Percentiles rank a stretch among this genome's conserved stretches.
Conservation (phyloP, 2,797 vertebrate species). For the Anableps anableps region DNA sequence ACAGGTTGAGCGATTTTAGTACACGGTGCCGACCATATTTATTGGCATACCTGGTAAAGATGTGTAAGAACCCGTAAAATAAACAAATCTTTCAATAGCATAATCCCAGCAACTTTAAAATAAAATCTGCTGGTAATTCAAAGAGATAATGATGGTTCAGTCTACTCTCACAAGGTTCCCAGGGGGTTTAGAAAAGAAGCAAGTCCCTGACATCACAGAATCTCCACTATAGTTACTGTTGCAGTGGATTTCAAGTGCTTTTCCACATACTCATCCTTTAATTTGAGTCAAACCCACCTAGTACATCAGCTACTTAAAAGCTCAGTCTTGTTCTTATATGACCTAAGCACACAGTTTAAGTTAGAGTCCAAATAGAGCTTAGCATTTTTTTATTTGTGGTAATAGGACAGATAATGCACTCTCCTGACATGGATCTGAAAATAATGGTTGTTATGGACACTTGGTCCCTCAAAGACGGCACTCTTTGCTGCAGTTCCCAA, state of each 20-base stretch:
- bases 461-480: background rate
- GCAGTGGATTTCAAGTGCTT: background rate
- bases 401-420: background rate
- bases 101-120: background rate
- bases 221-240: background rate
- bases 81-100: background rate
- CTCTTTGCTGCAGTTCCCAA: background rate
- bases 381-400: background rate
- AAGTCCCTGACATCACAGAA: background rate
- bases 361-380: background rate
- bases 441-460: background rate
- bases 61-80: background rate
- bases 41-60: background rate
- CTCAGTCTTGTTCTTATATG: background rate
- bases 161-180: background rate
- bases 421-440: background rate
- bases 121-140: background rate
- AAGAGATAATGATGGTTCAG: background rate
- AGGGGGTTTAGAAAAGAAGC: background rate
- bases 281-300: background rate
- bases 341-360: background rate
- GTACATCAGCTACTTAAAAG: background rate
- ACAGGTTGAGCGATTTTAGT: background rate
- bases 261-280: background rate
- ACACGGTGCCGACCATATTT: background rate